Conservation (phyloP, 2,113 vertebrate genomes). For the Butastur rufipennis region DNA sequence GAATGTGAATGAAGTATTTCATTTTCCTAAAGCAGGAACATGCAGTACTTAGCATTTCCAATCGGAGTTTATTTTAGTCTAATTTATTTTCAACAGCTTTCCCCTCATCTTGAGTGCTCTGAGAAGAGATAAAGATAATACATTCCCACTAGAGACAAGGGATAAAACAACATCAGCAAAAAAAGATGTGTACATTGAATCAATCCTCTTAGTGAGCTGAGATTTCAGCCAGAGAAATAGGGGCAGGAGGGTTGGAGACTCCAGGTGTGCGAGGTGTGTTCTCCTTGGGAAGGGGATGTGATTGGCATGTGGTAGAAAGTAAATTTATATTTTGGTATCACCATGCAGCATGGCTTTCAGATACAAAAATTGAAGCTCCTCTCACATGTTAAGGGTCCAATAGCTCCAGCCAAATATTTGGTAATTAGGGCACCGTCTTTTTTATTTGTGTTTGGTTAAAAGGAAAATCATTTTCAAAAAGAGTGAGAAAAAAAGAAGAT, state of each 20-base stretch:
- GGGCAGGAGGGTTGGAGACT: neutral
- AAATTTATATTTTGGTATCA: neutral
- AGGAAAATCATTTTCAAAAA: neutral
- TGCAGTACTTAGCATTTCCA: conserved; percentile 68
- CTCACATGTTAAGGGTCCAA: neutral
- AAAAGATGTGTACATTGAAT: neutral
- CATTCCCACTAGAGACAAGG: conserved; percentile 50
- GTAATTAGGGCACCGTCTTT: neutral
- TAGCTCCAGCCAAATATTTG: neutral
- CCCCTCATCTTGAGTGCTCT: conserved; percentile 50
- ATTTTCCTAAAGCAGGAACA: conserved; percentile 63
- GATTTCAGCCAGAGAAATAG: neutral
- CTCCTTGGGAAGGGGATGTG: neutral
- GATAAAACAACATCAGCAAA: conserved; percentile 50
- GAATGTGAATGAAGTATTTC: conserved; percentile 57
- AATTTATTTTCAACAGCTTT: conserved; percentile 69
- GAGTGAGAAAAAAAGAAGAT: neutral
- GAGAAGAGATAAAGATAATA: conserved; percentile 61
- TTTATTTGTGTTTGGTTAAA: neutral
- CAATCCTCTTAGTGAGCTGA: neutral
- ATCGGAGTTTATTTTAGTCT: conserved; percentile 61
- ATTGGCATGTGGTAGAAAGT: neutral
- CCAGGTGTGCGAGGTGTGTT: neutral
- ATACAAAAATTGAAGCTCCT: neutral
- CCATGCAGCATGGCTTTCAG: neutral